Evolutionary conservation across 2,797 vertebrate genomes (phyloP).

Genomic region (Pantherophis alleghaniensis): DNA sequence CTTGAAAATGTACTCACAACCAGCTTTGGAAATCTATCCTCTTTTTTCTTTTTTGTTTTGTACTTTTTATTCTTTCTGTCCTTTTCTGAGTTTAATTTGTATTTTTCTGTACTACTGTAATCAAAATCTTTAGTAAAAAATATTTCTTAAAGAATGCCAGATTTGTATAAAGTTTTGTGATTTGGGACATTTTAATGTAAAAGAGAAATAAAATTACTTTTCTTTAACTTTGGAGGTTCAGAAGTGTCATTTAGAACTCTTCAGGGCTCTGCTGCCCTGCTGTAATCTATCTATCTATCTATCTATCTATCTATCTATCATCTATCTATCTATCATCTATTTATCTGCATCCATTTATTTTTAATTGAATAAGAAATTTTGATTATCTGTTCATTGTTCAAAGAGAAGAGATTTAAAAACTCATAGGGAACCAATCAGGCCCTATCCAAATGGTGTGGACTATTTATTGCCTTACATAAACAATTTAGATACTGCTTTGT

Average conservation of each 20-base stretch:
- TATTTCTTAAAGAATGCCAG: neutral
- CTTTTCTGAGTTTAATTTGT: neutral
- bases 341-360: neutral
- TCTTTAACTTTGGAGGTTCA: neutral
- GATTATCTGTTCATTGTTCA: neutral
- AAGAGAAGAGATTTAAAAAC: neutral
- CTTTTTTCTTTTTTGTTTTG: neutral
- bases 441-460: neutral
- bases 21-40: neutral
- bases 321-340: neutral
- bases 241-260: neutral
- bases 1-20: neutral
- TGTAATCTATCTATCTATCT: neutral
- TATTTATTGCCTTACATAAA: neutral
- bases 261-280: neutral
- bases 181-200: neutral
- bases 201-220: neutral
- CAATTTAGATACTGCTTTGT: neutral
- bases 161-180: neutral
- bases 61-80: neutral
- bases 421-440: neutral
- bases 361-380: neutral
- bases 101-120: neutral
- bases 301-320: no score
- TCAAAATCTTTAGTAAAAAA: neutral